Conservation (phyloP, 2,797 vertebrate genomes). For the Anniella stebbinsi region DNA sequence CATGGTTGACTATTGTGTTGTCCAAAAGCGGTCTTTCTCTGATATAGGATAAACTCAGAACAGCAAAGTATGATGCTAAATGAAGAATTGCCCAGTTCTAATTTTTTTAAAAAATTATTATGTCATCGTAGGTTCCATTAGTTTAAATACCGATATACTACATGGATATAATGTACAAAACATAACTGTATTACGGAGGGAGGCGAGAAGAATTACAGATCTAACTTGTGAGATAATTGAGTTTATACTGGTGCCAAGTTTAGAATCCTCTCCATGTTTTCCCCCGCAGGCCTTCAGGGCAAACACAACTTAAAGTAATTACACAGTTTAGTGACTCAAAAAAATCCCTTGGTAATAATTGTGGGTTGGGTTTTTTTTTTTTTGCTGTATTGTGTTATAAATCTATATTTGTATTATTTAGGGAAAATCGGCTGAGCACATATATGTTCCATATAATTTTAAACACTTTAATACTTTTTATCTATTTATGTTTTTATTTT, state of each 20-base stretch:
- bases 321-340: not conserved
- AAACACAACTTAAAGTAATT: not conserved
- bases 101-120: not conserved
- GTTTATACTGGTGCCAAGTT: not conserved
- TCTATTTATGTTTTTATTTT: not conserved
- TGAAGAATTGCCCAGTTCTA: not conserved
- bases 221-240: not conserved
- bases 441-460: not conserved
- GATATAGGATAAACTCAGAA: not conserved
- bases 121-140: not conserved
- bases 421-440: not conserved
- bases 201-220: not conserved
- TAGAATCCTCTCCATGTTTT: not conserved
- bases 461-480: not conserved
- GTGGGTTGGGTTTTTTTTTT: not conserved
- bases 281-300: not conserved
- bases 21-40: not conserved
- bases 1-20: no score
- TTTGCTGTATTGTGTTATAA: not conserved
- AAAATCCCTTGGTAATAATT: constrained; percentile 3
- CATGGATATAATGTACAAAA: not conserved
- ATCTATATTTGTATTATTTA: not conserved
- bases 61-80: not conserved
- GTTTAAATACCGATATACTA: not conserved
- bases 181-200: not conserved